phyloP scores from a whole-genome alignment of 2,797 vertebrate species.

The Centropyge bicolor region DNA sequence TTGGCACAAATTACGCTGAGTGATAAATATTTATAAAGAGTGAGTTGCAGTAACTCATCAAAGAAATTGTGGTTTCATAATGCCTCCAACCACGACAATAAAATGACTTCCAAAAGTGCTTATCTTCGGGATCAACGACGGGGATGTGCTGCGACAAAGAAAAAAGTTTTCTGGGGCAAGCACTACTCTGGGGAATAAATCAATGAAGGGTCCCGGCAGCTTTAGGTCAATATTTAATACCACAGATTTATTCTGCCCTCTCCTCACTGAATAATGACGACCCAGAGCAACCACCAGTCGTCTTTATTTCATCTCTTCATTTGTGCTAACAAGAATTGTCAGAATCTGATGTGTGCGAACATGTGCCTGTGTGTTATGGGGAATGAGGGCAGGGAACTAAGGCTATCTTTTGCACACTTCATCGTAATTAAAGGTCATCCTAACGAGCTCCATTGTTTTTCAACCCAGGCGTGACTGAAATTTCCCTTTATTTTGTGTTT shows the following conservation, averaged over 20 bases:
- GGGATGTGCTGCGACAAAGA: constrained; percentile 55
- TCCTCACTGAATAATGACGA: constrained; percentile 47
- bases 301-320: constrained; percentile 37
- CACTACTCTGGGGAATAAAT: constrained; percentile 55
- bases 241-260: constrained; percentile 40
- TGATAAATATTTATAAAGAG: constrained; percentile 78
- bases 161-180: constrained; percentile 56
- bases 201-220: constrained; percentile 60
- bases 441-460: constrained; percentile 12
- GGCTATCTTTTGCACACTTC: neutral
- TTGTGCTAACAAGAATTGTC: constrained; percentile 28
- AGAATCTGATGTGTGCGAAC: constrained; percentile 7
- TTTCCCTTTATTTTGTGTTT: neutral
- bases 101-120: constrained; percentile 70
- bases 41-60: constrained; percentile 71
- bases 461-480: neutral
- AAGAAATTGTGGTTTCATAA: constrained; percentile 64
- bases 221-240: constrained; percentile 70
- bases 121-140: constrained; percentile 65
- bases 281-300: constrained; percentile 23
- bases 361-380: neutral
- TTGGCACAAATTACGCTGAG: constrained; percentile 69
- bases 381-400: neutral
- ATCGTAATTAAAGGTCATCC: neutral
- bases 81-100: constrained; percentile 50